Conservation (phyloP, 2,113 vertebrate species). For the Camelus bactrianus region DNA sequence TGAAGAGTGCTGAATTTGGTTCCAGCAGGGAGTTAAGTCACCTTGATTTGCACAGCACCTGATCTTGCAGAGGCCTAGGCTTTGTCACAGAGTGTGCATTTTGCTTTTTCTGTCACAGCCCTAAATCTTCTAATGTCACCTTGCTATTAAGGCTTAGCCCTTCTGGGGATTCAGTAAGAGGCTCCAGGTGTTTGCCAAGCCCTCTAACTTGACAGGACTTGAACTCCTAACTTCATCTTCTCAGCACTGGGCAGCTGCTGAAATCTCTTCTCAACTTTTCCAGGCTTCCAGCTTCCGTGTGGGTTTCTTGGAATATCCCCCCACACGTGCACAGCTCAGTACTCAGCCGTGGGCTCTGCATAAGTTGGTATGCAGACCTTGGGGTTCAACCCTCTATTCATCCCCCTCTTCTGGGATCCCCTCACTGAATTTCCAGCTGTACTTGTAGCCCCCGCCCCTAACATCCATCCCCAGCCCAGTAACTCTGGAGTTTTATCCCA, state of each 20-base stretch:
- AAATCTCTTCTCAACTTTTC: neutral
- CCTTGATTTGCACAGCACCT: neutral
- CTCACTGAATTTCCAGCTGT: neutral
- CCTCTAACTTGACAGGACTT: neutral
- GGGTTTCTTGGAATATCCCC: neutral
- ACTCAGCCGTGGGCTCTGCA: neutral
- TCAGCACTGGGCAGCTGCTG: neutral
- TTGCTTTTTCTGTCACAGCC: neutral
- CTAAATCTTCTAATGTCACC: neutral
- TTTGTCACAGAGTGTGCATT: neutral
- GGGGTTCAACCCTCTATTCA: fast-evolving
- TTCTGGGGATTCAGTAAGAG: neutral
- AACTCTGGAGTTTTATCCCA: neutral
- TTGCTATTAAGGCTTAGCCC: neutral
- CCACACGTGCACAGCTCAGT: neutral
- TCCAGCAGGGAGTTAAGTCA: neutral
- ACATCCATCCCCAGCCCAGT: fast-evolving
- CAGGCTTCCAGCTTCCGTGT: neutral
- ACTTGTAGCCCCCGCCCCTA: neutral
- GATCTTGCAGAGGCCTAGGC: neutral
- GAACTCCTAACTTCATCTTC: neutral
- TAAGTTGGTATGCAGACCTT: neutral
- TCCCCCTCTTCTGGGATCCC: neutral
- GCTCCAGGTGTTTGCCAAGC: too few relatives aligned
- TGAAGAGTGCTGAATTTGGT: neutral